Conservation (phyloP, 2,113 vertebrate species). For the Chlamydotis undulata region DNA sequence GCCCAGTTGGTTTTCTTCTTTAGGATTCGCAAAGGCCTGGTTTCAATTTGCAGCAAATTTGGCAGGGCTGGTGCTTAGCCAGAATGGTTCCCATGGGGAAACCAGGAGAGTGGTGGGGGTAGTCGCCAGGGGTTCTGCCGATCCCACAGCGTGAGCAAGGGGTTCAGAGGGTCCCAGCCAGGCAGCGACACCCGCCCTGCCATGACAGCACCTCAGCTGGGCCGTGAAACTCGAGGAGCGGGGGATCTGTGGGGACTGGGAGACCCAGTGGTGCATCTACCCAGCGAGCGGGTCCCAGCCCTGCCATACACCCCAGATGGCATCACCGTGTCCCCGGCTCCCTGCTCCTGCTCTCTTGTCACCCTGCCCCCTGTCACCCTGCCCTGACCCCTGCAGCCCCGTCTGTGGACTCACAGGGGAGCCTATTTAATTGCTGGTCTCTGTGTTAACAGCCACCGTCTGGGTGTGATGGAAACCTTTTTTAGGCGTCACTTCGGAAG, state of each 20-base stretch:
- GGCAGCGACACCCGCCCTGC: not conserved
- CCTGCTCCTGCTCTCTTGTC: not conserved
- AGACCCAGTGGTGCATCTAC: fast-evolving
- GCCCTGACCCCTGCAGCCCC: not conserved
- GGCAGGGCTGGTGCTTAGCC: not conserved
- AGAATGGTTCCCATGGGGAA: not conserved
- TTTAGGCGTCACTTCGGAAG: constrained; percentile 84
- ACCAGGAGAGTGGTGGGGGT: not conserved
- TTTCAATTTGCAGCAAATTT: not conserved
- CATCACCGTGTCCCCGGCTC: not conserved
- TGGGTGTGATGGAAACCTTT: constrained; percentile 84
- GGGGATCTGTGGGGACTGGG: not conserved
- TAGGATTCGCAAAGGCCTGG: not conserved
- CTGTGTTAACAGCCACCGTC: constrained; percentile 78
- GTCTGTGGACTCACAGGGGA: not conserved
- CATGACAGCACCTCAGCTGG: not conserved
- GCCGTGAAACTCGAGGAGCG: not conserved
- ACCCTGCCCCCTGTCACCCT: not conserved
- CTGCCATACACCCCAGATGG: fast-evolving
- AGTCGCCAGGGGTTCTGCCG: not conserved
- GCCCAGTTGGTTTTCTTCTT: not conserved
- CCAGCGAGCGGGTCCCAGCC: not conserved
- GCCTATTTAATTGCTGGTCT: constrained; percentile 65
- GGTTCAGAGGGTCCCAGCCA: not conserved
- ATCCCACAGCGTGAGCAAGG: not conserved